Conservation (phyloP, 2,113 vertebrate species). For the Melanostigma gelatinosum region DNA sequence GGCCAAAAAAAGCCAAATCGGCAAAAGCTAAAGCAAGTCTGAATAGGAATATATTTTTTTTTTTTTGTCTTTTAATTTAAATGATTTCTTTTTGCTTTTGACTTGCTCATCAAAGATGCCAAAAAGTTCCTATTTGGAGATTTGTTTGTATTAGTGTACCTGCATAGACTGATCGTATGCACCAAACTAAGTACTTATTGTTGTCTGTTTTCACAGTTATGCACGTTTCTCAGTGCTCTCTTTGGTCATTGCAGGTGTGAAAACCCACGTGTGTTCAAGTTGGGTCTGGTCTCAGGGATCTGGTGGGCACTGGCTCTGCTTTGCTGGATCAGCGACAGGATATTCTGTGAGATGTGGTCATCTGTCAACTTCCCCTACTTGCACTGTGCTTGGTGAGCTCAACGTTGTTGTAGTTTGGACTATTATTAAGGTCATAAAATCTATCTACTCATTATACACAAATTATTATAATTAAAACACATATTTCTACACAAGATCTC, state of each 20-base stretch:
- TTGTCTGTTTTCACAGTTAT: conserved; percentile 18
- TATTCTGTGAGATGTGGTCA: conserved; percentile 95
- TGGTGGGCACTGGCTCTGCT: conserved; percentile 96
- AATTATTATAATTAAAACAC: neutral
- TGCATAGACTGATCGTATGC: neutral
- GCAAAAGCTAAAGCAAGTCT: too few relatives aligned
- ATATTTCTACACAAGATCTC: neutral
- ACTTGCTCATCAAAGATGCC: neutral
- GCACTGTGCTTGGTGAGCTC: conserved; percentile 94
- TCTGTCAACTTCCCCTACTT: conserved; percentile 97
- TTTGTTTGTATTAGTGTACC: neutral
- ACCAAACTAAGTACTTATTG: neutral
- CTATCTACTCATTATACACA: neutral
- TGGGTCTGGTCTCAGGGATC: conserved; percentile 93
- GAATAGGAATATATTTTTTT: too few relatives aligned
- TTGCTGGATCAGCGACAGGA: conserved; percentile 97
- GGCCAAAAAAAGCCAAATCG: neutral
- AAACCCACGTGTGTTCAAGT: conserved; percentile 94
- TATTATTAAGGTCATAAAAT: neutral
- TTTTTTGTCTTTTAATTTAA: too few relatives aligned
- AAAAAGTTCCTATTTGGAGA: too few relatives aligned
- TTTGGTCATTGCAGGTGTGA: conserved; percentile 87
- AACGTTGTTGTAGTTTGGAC: neutral
- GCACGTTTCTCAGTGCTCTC: conserved; percentile 10
- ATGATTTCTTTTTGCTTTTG: too few relatives aligned